Conservation (phyloP, 1,140 invertebrate genomes). For the Oedothorax gibbosus region DNA sequence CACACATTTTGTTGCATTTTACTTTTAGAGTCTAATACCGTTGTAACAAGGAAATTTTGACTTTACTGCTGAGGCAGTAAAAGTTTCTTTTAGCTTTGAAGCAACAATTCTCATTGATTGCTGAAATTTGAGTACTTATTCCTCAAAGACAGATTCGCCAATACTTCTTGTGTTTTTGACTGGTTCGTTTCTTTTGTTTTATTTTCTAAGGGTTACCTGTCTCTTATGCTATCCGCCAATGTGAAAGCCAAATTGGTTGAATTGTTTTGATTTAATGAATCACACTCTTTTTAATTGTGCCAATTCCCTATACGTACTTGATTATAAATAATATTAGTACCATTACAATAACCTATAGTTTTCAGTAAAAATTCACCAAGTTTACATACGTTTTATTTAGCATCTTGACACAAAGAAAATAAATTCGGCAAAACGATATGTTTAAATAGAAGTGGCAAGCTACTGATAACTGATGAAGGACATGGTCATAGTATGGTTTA, state of each 20-base stretch:
- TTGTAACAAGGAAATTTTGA: conserved; percentile 35
- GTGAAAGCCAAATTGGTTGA: conserved; percentile 9
- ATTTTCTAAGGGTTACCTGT: conserved; percentile 14
- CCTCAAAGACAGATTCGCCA: conserved; percentile 32
- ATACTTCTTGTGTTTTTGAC: conserved; percentile 34
- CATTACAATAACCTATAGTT: too few relatives aligned
- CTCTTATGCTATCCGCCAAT: conserved; percentile 25
- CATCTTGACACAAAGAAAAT: too few relatives aligned
- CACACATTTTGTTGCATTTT: conserved; percentile 18
- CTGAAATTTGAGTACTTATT: conserved; percentile 38
- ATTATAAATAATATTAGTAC: not conserved
- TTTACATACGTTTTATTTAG: too few relatives aligned
- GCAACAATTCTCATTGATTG: conserved; percentile 45
- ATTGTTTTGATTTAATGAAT: too few relatives aligned
- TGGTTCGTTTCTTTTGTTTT: conserved; percentile 14
- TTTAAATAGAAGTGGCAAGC: too few relatives aligned
- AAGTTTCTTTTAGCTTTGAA: conserved; percentile 9
- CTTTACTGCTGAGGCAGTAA: conserved; percentile 42
- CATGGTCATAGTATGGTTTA: too few relatives aligned
- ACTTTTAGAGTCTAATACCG: conserved; percentile 7
- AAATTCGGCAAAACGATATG: too few relatives aligned
- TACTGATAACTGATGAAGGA: too few relatives aligned
- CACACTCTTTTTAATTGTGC: too few relatives aligned
- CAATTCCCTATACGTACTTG: not conserved
- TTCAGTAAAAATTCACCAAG: too few relatives aligned